Evolutionary conservation across 2,888 invertebrate species (phyloP).

Genomic region (Abrostola tripartita): DNA sequence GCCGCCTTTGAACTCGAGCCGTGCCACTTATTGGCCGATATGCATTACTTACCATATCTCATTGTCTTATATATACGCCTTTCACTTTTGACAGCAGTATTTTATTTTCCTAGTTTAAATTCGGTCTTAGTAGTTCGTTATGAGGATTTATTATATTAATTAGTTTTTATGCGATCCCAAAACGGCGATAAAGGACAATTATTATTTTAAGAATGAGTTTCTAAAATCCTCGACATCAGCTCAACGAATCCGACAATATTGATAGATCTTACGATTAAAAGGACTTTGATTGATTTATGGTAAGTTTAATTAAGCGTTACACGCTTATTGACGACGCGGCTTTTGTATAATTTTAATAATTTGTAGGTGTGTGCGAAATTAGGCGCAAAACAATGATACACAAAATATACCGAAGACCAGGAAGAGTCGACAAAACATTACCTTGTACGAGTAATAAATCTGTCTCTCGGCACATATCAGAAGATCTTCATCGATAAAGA

Average conservation of each 20-base stretch:
- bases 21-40: constrained; percentile 59
- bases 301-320: constrained; percentile 26
- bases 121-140: not conserved
- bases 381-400: constrained; percentile 65
- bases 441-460: constrained; percentile 82
- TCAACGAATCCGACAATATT: constrained; percentile 27
- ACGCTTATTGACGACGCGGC: constrained; percentile 26
- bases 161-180: not conserved
- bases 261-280: constrained; percentile 22
- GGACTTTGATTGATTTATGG: constrained; percentile 47
- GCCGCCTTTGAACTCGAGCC: constrained; percentile 66
- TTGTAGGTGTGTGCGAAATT: constrained; percentile 56
- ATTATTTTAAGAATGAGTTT: not conserved
- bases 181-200: not conserved
- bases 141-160: constrained; percentile 1
- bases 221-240: constrained; percentile 8
- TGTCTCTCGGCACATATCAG: constrained; percentile 80
- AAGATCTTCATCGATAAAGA: constrained; percentile 77
- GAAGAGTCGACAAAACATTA: constrained; percentile 76
- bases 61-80: constrained; percentile 46
- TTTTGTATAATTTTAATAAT: constrained; percentile 37
- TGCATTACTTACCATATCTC: constrained; percentile 50
- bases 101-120: constrained; percentile 7
- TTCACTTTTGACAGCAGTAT: constrained; percentile 45
- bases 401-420: constrained; percentile 68